A percentile compares a stretch with the other conserved stretches of the same genome.
Conservation (phyloP, 2,888 invertebrate genomes). For the Nephrotoma flavescens region DNA sequence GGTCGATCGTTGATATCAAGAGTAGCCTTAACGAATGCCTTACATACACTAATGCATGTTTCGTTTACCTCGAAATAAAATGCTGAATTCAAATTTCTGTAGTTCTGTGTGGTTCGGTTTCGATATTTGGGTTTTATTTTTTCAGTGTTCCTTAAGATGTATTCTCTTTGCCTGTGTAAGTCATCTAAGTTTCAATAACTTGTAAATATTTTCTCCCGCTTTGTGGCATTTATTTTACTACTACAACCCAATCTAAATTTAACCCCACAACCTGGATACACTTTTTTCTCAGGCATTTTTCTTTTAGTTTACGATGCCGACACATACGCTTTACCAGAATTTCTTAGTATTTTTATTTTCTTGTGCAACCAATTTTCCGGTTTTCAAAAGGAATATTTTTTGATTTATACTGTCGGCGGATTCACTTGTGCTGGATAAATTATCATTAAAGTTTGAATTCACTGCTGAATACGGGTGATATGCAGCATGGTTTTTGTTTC, state of each 20-base stretch:
- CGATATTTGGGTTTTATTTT: background rate
- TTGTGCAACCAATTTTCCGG: no score
- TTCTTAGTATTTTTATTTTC: no score
- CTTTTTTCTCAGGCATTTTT: no score
- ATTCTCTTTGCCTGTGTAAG: background rate
- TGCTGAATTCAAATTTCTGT: slow-evolving; percentile 11
- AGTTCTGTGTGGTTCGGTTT: background rate
- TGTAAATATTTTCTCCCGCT: no score
- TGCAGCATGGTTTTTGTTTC: background rate
- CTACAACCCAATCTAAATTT: no score
- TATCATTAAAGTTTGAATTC: background rate
- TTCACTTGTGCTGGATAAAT: background rate
- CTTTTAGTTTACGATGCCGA: no score
- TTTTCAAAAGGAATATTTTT: no score
- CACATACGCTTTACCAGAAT: no score
- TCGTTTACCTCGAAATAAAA: slow-evolving; percentile 12
- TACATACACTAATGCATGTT: slow-evolving; percentile 3
- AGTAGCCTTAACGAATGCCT: slow-evolving; percentile 6
- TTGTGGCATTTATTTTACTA: no score
- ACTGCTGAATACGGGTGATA: background rate
- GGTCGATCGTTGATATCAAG: slow-evolving; percentile 11
- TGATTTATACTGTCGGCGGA: background rate
- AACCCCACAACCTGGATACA: no score
- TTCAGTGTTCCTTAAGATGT: background rate
- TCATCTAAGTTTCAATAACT: background rate